Conservation (phyloP, 1,140 invertebrate genomes). For the Paralvinella palmiformis region DNA sequence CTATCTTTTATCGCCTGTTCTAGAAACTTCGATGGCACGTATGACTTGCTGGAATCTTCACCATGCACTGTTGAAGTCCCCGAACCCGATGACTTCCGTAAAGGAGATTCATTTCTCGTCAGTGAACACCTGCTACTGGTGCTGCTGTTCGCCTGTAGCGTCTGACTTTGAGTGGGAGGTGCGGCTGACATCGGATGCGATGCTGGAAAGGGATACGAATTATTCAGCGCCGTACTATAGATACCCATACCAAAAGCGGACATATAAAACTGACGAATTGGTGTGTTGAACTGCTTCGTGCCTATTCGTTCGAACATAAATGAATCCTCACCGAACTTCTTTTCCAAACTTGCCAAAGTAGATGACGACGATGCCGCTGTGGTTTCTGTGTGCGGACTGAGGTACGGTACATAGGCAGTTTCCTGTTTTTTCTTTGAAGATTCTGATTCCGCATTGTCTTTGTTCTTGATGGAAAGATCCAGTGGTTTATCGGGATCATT, state of each 20-base stretch:
- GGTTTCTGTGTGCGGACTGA: background rate
- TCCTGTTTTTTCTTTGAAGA: background rate
- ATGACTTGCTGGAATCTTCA: background rate
- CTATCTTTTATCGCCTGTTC: background rate
- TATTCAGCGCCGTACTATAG: slow-evolving; percentile 9
- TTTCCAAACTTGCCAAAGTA: slow-evolving; percentile 15
- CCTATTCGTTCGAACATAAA: slow-evolving; percentile 9
- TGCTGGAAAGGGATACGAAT: background rate
- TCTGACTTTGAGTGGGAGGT: background rate
- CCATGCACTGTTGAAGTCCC: background rate
- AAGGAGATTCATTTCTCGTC: no score
- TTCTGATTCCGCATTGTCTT: background rate
- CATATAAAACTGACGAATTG: background rate
- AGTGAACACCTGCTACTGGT: background rate
- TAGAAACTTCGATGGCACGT: background rate
- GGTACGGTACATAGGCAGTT: background rate
- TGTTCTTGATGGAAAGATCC: slow-evolving; percentile 15
- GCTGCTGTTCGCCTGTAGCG: background rate
- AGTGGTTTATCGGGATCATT: slow-evolving; percentile 9
- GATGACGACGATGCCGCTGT: background rate
- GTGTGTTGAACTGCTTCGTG: background rate
- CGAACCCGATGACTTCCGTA: background rate
- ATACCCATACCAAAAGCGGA: slow-evolving; percentile 4
- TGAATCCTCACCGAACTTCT: slow-evolving; percentile 19
- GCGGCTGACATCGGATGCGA: background rate